Evolutionary conservation across 2,797 vertebrate species (phyloP), one percentile per base, ranked within the genome.

Genomic region (Cacajao melanocephalus): DNA sequence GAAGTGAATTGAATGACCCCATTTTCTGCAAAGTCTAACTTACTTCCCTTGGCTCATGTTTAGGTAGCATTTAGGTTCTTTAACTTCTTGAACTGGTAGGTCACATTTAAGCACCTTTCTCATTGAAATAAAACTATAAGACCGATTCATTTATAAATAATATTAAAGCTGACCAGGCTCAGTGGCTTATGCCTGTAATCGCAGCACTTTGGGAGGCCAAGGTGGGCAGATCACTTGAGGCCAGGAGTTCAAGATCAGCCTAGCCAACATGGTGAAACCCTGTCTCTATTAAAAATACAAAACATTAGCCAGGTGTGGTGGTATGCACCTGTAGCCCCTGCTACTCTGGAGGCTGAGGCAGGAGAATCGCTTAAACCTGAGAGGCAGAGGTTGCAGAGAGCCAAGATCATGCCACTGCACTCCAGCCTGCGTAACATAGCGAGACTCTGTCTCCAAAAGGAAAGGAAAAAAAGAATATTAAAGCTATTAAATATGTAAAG

Each of bases 111-210:
- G 39, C 5, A 39, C 20, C 10, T 87, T 94, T 88, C 57, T 28
- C 75, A 86, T 0, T 89, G 88, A 89, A 97, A 92, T 87, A 75
- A 79, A 95, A 97, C 93, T 64, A 82, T 90, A 85, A 90, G 46
- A 57, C 57, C 85, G 48, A 64, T 80, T 85, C 84, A 97, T 89
- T 93, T 86, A 64, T 80, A 94, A 91, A 24, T 44, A 85, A 89
- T 12, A 85, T 41, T 90, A 91, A 96, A 93, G 26, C 1, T 75
- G 61, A 3, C 61, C 8, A 1, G 14, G 30, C 30, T 64, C 15
- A n/a, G 3, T 64, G 15, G 33, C 61, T 64, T 15, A 64, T 7
- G 7, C 61, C 3, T 64, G 15, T 64, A 64, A 64, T 64, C 7
- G 7, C 1, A 8, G 30, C 61, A 64, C 15, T 64, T 64, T 64